Percentiles rank a stretch among this genome's conserved stretches.
Conservation (phyloP, 2,888 invertebrate genomes). For the Lepidochrysops patricia region DNA sequence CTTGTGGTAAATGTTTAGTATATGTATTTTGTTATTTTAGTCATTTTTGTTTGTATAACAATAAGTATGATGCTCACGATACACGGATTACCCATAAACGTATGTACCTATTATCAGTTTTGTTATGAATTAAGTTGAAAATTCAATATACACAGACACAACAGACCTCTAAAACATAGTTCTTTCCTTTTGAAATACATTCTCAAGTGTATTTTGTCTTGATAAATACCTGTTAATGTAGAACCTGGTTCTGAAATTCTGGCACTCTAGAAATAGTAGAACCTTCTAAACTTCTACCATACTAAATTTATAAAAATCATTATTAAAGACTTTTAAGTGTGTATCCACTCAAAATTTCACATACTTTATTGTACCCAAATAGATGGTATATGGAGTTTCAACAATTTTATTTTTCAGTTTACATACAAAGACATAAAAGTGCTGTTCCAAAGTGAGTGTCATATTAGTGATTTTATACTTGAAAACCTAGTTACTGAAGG, state of each 20-base stretch:
- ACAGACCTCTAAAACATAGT: neutral
- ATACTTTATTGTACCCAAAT: too few relatives aligned
- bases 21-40: too few relatives aligned
- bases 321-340: neutral
- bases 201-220: too few relatives aligned
- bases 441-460: slow-evolving; percentile 48
- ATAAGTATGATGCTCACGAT: slow-evolving; percentile 60
- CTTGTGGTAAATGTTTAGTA: too few relatives aligned
- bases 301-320: neutral
- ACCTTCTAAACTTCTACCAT: too few relatives aligned
- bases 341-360: too few relatives aligned
- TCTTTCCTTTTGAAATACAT: too few relatives aligned
- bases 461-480: slow-evolving; percentile 50
- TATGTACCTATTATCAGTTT: slow-evolving; percentile 27
- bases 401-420: slow-evolving; percentile 32
- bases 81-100: slow-evolving; percentile 47
- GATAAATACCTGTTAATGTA: too few relatives aligned
- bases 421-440: slow-evolving; percentile 52
- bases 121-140: neutral
- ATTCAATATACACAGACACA: neutral
- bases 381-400: neutral
- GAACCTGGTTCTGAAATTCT: too few relatives aligned
- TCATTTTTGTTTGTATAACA: neutral
- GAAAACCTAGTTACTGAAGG: slow-evolving; percentile 45
- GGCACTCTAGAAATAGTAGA: too few relatives aligned